Evolutionary conservation across 2,888 invertebrate genomes (phyloP).

Genomic region (Phortica okadai): DNA sequence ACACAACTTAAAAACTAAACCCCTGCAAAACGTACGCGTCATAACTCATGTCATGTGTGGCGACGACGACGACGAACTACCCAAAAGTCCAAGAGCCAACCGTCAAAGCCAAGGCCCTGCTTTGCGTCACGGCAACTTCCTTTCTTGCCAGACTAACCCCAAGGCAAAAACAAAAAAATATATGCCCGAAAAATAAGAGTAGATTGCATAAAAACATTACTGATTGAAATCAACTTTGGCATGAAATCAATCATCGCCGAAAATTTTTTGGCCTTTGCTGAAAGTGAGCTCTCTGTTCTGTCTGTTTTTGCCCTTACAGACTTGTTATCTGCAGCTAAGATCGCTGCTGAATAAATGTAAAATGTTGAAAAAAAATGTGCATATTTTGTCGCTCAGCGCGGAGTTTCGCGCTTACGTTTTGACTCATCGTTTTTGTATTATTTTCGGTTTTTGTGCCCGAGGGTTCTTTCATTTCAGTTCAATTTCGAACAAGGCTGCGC

Average conservation of each 20-base stretch:
- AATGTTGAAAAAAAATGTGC: background rate
- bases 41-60: slow-evolving; percentile 25
- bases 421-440: slow-evolving; percentile 14
- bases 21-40: slow-evolving; percentile 16
- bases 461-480: background rate
- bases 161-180: slow-evolving; percentile 26
- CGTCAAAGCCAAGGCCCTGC: background rate
- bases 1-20: background rate
- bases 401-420: slow-evolving; percentile 4
- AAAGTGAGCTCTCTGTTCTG: background rate
- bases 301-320: background rate
- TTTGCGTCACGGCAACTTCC: no score
- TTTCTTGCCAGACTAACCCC: slow-evolving; percentile 13
- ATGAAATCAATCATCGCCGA: slow-evolving; percentile 72
- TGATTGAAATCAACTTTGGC: slow-evolving; percentile 74
- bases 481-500: background rate
- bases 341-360: slow-evolving; percentile 41
- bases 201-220: slow-evolving; percentile 63
- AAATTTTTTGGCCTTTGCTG: slow-evolving; percentile 19
- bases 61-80: background rate
- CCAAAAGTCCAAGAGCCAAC: background rate
- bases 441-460: slow-evolving; percentile 37
- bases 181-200: slow-evolving; percentile 44
- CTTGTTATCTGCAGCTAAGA: slow-evolving; percentile 60
- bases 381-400: background rate